These are phyloP conservation scores for Salminus brasiliensis DNA, from an alignment of 2,113 vertebrate species.

Conservation along the genomic window DNA sequence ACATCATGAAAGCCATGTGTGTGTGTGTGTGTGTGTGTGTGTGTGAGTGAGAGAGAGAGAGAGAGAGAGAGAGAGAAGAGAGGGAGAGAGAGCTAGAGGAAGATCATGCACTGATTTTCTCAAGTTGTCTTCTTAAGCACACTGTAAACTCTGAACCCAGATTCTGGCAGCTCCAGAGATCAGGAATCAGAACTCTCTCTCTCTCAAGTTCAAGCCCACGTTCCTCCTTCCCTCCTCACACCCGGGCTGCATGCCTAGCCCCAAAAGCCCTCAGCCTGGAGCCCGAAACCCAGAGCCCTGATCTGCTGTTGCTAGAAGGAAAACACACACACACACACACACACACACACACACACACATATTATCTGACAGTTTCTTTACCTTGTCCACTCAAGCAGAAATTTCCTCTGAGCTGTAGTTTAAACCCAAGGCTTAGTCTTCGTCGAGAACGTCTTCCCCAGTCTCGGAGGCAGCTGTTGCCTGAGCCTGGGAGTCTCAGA, in stretches of 20 bases:
- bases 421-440: constrained; percentile 64
- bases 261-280: too few species aligned
- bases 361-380: constrained; percentile 47
- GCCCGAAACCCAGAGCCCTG: neutral
- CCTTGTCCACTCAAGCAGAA: constrained; percentile 53
- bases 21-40: too few species aligned
- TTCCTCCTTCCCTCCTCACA: too few species aligned
- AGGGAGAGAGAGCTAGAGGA: neutral
- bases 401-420: constrained; percentile 63
- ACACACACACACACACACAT: neutral
- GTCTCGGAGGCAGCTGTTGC: constrained; percentile 79
- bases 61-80: too few species aligned
- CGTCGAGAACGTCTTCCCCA: constrained; percentile 55
- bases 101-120: neutral
- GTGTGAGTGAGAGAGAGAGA: too few species aligned
- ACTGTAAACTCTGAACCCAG: constrained; percentile 32
- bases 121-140: neutral
- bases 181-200: constrained; percentile 30
- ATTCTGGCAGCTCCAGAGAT: constrained; percentile 42
- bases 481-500: constrained; percentile 81
- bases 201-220: constrained; percentile 2
- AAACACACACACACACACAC: neutral
- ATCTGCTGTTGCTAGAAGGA: neutral
- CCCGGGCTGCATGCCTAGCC: too few species aligned
- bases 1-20: neutral